Evolutionary conservation across 2,113 vertebrate species (phyloP).

Genomic region (Grus americana): DNA sequence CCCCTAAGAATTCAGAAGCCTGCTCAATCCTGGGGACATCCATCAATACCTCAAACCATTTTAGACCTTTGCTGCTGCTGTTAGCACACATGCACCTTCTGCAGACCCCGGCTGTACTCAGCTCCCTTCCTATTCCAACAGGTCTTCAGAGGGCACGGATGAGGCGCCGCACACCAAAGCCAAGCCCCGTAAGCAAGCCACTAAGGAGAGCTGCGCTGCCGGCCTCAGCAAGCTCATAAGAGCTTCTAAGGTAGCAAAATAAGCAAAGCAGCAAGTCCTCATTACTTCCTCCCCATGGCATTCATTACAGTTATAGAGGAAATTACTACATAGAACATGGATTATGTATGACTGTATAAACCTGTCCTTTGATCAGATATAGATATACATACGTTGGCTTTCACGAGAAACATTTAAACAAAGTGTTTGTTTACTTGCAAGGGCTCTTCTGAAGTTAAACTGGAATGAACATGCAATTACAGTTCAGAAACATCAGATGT

Average conservation of each 20-base stretch:
- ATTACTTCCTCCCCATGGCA: background rate
- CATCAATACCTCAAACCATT: accelerated
- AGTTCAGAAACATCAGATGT: background rate
- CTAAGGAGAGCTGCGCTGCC: background rate
- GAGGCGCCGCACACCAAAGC: background rate
- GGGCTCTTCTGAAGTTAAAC: background rate
- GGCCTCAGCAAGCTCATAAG: background rate
- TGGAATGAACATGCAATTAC: background rate
- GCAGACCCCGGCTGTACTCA: background rate
- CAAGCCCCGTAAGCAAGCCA: background rate
- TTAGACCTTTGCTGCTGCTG: background rate
- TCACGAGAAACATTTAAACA: background rate
- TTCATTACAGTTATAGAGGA: background rate
- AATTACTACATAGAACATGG: background rate
- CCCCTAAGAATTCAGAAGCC: background rate
- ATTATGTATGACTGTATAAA: background rate
- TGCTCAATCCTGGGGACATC: background rate
- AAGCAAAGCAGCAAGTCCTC: background rate
- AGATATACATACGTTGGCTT: background rate
- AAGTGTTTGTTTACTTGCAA: background rate
- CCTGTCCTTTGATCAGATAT: background rate
- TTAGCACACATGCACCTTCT: background rate
- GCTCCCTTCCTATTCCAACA: background rate
- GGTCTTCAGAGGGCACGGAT: too few species aligned
- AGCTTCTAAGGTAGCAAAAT: background rate